Percentiles rank a stretch among this genome's conserved stretches.
Conservation (phyloP, 1,140 invertebrate species). For the Oedothorax gibbosus region DNA sequence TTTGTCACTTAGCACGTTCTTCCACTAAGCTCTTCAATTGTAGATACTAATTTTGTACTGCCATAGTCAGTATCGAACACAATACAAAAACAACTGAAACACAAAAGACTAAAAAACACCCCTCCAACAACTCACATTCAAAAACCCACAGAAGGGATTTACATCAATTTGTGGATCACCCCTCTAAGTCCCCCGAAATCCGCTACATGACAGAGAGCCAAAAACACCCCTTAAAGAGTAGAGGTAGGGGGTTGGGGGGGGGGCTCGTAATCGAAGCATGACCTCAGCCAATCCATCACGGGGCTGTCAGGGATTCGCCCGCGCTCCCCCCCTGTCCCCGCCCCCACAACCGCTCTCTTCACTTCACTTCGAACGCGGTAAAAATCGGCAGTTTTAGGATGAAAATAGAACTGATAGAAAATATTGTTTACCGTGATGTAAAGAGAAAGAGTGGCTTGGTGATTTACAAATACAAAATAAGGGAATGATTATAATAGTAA, state of each 20-base stretch:
- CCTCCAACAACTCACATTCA: not conserved
- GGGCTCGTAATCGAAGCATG: slow-evolving; percentile 22
- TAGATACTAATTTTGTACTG: not conserved
- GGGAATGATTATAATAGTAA: slow-evolving; percentile 21
- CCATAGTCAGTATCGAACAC: not conserved
- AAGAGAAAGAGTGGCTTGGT: not conserved
- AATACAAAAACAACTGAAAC: not conserved
- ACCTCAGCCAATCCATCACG: slow-evolving; percentile 46
- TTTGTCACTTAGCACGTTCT: too few relatives aligned
- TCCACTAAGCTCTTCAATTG: too few relatives aligned
- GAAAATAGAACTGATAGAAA: not conserved
- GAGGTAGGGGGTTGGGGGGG: not conserved
- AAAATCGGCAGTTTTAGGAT: not conserved
- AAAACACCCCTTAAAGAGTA: not conserved
- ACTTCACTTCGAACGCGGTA: not conserved
- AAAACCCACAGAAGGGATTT: not conserved
- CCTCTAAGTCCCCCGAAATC: too few relatives aligned
- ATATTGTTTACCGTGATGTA: not conserved
- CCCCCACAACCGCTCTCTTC: not conserved
- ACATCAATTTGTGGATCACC: too few relatives aligned
- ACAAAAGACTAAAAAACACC: not conserved
- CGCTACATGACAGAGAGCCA: not conserved
- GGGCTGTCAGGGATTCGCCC: slow-evolving; percentile 21
- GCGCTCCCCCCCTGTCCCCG: not conserved
- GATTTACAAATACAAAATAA: not conserved